Evolutionary conservation across 2,113 vertebrate species (phyloP), one percentile per base, ranked within the genome.

Genomic region (Oxyura jamaicensis): DNA sequence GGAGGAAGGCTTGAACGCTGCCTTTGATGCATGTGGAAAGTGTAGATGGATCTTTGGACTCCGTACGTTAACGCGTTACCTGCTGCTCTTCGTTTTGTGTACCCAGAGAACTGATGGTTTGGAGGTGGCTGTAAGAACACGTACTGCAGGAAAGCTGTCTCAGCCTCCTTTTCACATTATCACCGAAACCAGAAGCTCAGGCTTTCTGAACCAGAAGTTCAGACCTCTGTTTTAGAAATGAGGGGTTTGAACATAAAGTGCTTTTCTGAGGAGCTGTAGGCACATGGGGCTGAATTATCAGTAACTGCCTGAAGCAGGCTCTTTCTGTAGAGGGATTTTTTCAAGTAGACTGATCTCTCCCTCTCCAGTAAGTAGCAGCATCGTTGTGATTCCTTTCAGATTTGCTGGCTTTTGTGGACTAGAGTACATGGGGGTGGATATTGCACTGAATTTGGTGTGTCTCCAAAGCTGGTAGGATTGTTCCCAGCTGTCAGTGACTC

Each of bases 401-500:
- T 88, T 75, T 2, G 2, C 60, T 91, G 82, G 72, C 33, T 17
- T 39, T 94, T 76, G 65, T 72, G 75, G 59, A 63, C 41, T 71
- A 2, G 26, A 26, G n/a, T 56, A 15, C 55, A 39, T 0, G 4
- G 48, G 46, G 46, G 59, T 71, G 65, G 76, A 46, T 80, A 44
- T 31, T 90, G 58, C 67, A 18, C 13, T 84, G 79, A 62, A 71
- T 77, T 91, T 88, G 58, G 35, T 90, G 73, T 89, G 25, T 91
- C 18, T 95, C 80, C 80, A 79, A 55, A 10, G 73, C 4, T 93
- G 91, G 77, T 89, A 95, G 83, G 77, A 52, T 86, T 91, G 58
- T 95, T 95, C 75, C 88, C 86, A 91, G 93, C 95, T 97, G 95
- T 82, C 69, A 62, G 80, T 97, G 96, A 95, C 91, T 97, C 94